Evolutionary conservation across 2,113 vertebrate genomes (phyloP).

Genomic region (Bos indicus): DNA sequence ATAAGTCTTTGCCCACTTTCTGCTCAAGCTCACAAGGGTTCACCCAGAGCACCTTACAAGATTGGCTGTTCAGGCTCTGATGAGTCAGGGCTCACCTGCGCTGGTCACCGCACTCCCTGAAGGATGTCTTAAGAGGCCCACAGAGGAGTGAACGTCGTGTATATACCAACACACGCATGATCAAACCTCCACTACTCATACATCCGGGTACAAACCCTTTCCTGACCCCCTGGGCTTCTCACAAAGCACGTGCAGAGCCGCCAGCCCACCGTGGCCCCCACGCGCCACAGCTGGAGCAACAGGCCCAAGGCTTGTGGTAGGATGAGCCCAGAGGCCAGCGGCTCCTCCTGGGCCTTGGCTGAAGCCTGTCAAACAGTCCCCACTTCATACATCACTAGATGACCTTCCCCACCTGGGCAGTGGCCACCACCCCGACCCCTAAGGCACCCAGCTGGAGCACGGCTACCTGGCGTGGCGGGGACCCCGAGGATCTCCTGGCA

Average conservation of each 20-base stretch:
- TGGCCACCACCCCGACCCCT: fast-evolving
- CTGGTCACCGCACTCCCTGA: fast-evolving
- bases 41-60: background rate
- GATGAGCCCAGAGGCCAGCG: background rate
- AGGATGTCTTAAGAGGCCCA: background rate
- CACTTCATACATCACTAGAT: fast-evolving
- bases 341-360: background rate
- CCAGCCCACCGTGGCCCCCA: background rate
- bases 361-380: too few species aligned
- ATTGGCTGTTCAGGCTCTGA: background rate
- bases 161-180: fast-evolving
- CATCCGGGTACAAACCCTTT: fast-evolving
- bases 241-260: fast-evolving
- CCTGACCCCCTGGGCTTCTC: background rate
- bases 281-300: background rate
- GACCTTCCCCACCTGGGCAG: background rate
- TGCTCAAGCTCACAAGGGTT: background rate
- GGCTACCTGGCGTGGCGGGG: constrained; percentile 89
- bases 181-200: too few species aligned
- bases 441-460: fast-evolving
- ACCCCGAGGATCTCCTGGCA: constrained; percentile 91
- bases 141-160: background rate
- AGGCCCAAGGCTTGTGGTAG: background rate
- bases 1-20: background rate
- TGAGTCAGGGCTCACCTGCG: fast-evolving